Percentiles rank a stretch among this genome's conserved stretches.
phyloP scores from a whole-genome alignment of 1,140 invertebrate genomes.

The Drosophila miranda region DNA sequence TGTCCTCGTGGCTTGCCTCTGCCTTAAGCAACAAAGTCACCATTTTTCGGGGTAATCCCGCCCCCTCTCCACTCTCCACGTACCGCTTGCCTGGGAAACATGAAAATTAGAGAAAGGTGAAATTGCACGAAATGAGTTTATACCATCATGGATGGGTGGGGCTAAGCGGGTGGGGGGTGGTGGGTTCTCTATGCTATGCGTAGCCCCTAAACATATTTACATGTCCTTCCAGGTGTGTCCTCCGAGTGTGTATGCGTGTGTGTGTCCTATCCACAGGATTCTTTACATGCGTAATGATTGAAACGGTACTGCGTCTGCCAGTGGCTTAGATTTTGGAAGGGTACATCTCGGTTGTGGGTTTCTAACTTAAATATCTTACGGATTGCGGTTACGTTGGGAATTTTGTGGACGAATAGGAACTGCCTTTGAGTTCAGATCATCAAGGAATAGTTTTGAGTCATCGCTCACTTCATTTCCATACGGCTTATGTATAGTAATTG shows the following conservation, averaged over 20 bases:
- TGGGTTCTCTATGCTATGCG: conserved; percentile 25
- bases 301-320: conserved; percentile 19
- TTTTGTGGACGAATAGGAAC: too few relatives aligned
- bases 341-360: neutral
- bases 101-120: conserved; percentile 73
- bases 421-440: too few relatives aligned
- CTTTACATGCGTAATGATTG: conserved; percentile 49
- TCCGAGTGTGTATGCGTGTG: conserved; percentile 15
- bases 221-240: conserved; percentile 45
- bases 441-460: too few relatives aligned
- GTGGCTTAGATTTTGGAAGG: conserved; percentile 5
- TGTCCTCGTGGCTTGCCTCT: conserved; percentile 13
- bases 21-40: conserved; percentile 59
- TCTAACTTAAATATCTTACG: too few relatives aligned
- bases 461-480: too few relatives aligned
- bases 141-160: conserved; percentile 14
- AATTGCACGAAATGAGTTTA: conserved; percentile 71
- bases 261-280: conserved; percentile 25
- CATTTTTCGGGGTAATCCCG: conserved; percentile 45
- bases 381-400: too few relatives aligned
- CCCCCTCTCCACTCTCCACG: neutral
- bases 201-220: conserved; percentile 54
- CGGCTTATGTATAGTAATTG: too few relatives aligned
- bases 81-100: conserved; percentile 37
- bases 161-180: too few relatives aligned